These are phyloP conservation scores for Lacanobia oleracea DNA, from an alignment of 2,888 invertebrate genomes.

Conservation along the genomic window DNA sequence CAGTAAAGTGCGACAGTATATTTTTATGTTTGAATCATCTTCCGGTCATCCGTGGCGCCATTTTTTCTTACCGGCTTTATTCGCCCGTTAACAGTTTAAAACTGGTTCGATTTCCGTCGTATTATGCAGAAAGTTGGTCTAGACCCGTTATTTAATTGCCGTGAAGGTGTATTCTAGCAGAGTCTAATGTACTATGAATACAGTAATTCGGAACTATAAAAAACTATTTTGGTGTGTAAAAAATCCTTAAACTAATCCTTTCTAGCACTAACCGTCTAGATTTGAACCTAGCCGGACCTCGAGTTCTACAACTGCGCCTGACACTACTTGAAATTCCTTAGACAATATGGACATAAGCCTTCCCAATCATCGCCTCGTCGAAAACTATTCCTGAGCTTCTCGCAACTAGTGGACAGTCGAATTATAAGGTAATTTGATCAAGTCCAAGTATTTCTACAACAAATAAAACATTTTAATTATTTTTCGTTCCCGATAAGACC, in stretches of 20 bases:
- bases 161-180: slow-evolving; percentile 34
- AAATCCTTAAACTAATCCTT: neutral
- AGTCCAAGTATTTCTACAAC: neutral
- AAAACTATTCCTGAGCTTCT: neutral
- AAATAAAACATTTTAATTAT: neutral
- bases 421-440: neutral
- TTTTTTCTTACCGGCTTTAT: slow-evolving; percentile 52
- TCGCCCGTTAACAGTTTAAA: slow-evolving; percentile 40
- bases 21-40: slow-evolving; percentile 76
- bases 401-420: neutral
- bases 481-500: neutral
- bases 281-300: neutral
- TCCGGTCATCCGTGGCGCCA: slow-evolving; percentile 68
- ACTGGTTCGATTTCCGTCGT: slow-evolving; percentile 61
- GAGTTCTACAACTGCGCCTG: neutral
- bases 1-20: slow-evolving; percentile 67
- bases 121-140: slow-evolving; percentile 25
- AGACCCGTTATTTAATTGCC: slow-evolving; percentile 46
- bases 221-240: neutral
- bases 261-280: neutral
- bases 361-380: neutral
- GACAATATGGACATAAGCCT: neutral
- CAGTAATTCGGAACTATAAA: neutral
- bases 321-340: neutral
- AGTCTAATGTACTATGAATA: neutral